Percentiles rank a stretch among this genome's conserved stretches.
phyloP scores from a whole-genome alignment of 2,113 vertebrate genomes.

The Pygathrix nemaeus region DNA sequence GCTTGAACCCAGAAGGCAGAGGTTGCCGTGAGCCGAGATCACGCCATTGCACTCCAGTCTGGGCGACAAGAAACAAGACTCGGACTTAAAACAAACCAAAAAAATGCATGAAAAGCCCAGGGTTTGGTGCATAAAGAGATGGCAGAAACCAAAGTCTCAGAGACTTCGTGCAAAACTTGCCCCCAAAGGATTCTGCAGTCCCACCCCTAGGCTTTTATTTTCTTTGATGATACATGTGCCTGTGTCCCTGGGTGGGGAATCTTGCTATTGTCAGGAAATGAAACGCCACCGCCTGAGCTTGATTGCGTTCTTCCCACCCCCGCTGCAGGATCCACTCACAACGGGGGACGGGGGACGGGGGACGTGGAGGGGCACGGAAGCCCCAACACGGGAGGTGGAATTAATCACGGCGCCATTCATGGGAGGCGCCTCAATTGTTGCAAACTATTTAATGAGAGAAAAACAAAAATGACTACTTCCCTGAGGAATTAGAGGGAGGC shows the following conservation, averaged over 20 bases:
- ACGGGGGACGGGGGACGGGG: accelerated
- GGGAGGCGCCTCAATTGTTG: accelerated
- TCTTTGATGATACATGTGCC: background rate
- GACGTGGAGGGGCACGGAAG: background rate
- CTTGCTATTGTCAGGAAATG: background rate
- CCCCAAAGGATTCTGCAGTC: background rate
- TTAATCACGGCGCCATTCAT: background rate
- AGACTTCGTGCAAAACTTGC: background rate
- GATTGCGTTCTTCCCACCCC: background rate
- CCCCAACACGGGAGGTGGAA: accelerated
- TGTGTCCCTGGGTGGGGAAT: background rate
- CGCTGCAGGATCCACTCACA: background rate
- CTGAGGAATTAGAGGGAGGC: background rate
- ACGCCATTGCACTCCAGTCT: too few species aligned
- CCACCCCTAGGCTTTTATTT: background rate
- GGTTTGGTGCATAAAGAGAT: background rate
- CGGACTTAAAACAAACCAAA: too few species aligned
- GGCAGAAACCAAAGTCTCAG: background rate
- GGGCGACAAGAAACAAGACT: too few species aligned
- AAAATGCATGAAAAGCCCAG: too few species aligned
- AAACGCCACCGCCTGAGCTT: background rate
- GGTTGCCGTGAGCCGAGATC: too few species aligned
- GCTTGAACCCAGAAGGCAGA: too few species aligned
- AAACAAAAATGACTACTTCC: background rate
- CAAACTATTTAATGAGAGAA: background rate